These are phyloP conservation scores for Haemorhous mexicanus DNA, from an alignment of 2,113 vertebrate species.

Conservation along the genomic window DNA sequence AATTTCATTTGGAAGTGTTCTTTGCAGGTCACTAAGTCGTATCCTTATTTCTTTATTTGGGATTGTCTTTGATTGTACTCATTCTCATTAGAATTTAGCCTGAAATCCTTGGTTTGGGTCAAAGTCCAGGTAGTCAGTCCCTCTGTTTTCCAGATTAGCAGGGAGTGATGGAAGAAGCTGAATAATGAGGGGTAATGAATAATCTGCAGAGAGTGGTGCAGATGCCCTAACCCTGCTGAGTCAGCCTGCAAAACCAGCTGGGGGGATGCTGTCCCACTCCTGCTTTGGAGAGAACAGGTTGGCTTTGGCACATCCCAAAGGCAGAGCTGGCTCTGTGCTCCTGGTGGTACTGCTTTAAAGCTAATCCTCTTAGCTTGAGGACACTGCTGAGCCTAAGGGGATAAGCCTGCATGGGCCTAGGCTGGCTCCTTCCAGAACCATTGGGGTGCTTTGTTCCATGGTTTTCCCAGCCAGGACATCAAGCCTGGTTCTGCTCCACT, in stretches of 20 bases:
- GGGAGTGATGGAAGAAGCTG: not conserved
- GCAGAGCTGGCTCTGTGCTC: not conserved
- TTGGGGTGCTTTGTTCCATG: not conserved
- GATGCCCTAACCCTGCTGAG: not conserved
- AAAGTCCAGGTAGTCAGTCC: not conserved
- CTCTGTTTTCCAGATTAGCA: not conserved
- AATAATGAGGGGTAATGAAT: not conserved
- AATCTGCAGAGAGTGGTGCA: not conserved
- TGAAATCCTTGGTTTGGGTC: not conserved
- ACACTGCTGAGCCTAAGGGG: not conserved
- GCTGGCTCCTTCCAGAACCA: not conserved
- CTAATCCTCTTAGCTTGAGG: constrained; percentile 20
- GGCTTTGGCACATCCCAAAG: not conserved
- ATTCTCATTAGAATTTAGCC: not conserved
- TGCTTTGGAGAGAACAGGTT: not conserved
- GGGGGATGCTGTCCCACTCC: not conserved
- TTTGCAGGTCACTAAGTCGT: not conserved
- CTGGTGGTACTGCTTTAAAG: constrained; percentile 19
- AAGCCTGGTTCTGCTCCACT: not conserved
- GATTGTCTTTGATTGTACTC: not conserved
- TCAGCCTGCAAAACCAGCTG: not conserved
- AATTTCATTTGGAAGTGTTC: not conserved
- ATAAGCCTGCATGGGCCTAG: not conserved
- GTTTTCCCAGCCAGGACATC: not conserved
- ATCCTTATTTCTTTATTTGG: not conserved